Base-by-base conservation (phyloP, 1,140 invertebrate genomes). In the Drosophila bipectinata region DNA sequence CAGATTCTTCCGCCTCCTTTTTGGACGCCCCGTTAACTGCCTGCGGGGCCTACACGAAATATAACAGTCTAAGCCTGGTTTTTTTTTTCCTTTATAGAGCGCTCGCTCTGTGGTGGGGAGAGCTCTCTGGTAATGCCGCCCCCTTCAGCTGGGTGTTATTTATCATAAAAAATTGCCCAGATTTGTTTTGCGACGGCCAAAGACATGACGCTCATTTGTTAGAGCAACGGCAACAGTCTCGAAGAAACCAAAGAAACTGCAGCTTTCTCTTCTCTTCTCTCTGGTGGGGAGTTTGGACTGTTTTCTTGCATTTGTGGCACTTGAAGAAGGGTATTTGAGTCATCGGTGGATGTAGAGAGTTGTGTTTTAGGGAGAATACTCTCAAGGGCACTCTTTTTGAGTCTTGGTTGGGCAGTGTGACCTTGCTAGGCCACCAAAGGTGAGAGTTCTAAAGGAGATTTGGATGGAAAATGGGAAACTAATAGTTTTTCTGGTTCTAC, bases 131-230 rank as follows among this genome's bases (percentile, higher is more conserved):
- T 41, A 41, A 41, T 41, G 49, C 41, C 58, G 49, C 21, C 63
- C 45, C 48, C 44, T 18, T 48, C 32, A 15, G 67, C 58, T 45
- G 56, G 76, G 72, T 83, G 83, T 89, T 88, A 89, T 88, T 88
- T 88, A 88, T 88, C 83, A 88, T 88, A 88, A 88, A 88, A 88
- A 88, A 88, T 88, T 79, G 83, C 84, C 79, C 75, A 88, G 83
- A 88, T 88, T 88, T 88, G 83, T 88, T 88, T 83, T 88, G 79
- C 83, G 83, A 88, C 83, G 84, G 67, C 72, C 79, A 88, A 83
- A 89, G 83, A 88, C 83, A 88, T 88, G 83, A 73, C 61, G 83
- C 84, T 88, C 83, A 88, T 88, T 88, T 88, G 83, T 88, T 88
- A 88, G 79, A 81, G 78, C 79, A 81, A 81, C 66, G 54, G 75